Evolutionary conservation across 2,113 vertebrate genomes (phyloP).

Genomic region (Microcebus lehilahytsara): DNA sequence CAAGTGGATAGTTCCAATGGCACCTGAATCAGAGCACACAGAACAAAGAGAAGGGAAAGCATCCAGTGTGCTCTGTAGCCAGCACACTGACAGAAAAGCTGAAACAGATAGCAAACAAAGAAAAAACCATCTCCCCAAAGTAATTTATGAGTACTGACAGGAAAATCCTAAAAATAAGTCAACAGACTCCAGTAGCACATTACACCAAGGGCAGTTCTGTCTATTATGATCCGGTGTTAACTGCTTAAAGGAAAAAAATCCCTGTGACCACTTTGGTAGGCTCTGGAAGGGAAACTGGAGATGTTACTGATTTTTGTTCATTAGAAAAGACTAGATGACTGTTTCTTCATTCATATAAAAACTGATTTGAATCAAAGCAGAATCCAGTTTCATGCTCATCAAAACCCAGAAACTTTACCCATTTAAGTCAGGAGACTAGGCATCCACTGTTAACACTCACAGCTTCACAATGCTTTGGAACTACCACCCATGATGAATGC

Average conservation of each 20-base stretch:
- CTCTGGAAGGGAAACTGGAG: background rate
- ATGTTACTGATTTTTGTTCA: background rate
- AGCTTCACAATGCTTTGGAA: background rate
- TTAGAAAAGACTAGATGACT: background rate
- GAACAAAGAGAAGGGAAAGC: background rate
- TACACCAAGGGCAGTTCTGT: background rate
- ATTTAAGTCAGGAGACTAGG: background rate
- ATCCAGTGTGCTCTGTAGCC: background rate
- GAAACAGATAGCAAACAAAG: background rate
- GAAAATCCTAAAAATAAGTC: background rate
- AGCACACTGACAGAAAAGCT: background rate
- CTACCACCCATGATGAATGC: background rate
- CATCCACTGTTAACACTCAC: background rate
- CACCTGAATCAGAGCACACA: background rate
- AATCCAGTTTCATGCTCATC: background rate
- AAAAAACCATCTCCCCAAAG: background rate
- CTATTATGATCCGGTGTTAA: background rate
- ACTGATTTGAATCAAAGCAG: background rate
- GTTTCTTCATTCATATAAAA: background rate
- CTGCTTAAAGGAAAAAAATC: background rate
- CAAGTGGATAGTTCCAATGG: background rate
- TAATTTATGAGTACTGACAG: background rate
- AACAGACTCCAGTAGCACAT: background rate
- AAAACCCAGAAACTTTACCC: background rate
- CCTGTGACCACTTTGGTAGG: background rate